Percentiles rank a stretch among this genome's conserved stretches.
Evolutionary conservation across 2,113 vertebrate genomes (phyloP).

Genomic region (Nibea albiflora): DNA sequence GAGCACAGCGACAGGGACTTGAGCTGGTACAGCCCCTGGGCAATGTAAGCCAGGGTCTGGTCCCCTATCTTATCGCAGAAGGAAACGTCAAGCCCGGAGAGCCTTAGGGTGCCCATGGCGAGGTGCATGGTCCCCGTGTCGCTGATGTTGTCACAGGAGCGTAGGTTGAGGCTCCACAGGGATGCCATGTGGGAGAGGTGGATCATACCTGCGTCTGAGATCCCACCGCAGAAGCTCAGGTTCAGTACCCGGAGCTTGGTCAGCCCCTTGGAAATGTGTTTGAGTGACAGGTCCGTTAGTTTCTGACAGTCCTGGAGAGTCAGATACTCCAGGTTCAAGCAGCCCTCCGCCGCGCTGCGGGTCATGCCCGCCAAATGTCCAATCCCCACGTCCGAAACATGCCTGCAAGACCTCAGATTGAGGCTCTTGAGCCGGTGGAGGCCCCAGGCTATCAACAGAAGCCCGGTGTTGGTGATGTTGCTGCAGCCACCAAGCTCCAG

Average conservation of each 20-base stretch:
- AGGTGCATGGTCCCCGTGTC: slow-evolving; percentile 98
- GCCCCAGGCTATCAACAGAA: slow-evolving; percentile 96
- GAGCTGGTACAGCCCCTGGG: slow-evolving; percentile 95
- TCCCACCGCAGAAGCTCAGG: slow-evolving; percentile 98
- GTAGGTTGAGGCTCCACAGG: slow-evolving; percentile 95
- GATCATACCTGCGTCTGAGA: slow-evolving; percentile 98
- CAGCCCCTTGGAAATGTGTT: slow-evolving; percentile 96
- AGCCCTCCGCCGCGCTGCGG: slow-evolving; percentile 95
- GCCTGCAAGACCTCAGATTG: slow-evolving; percentile 96
- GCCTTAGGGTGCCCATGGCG: slow-evolving; percentile 96
- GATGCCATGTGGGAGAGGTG: slow-evolving; percentile 98
- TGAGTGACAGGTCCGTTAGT: slow-evolving; percentile 96
- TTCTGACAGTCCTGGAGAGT: slow-evolving; percentile 99
- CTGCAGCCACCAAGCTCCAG: slow-evolving; percentile 97
- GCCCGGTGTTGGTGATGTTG: slow-evolving; percentile 98
- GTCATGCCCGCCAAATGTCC: slow-evolving; percentile 98
- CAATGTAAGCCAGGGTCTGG: slow-evolving; percentile 97
- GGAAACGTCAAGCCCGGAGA: slow-evolving; percentile 94
- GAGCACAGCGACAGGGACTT: slow-evolving; percentile 97
- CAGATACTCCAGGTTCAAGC: slow-evolving; percentile 95
- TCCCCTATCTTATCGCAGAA: slow-evolving; percentile 99
- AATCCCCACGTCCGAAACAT: slow-evolving; percentile 97
- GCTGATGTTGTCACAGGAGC: slow-evolving; percentile 98
- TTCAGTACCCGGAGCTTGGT: slow-evolving; percentile 94
- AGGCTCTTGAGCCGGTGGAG: slow-evolving; percentile 97